Evolutionary conservation across 1,140 invertebrate genomes (phyloP).

Genomic region (Maniola jurtina): DNA sequence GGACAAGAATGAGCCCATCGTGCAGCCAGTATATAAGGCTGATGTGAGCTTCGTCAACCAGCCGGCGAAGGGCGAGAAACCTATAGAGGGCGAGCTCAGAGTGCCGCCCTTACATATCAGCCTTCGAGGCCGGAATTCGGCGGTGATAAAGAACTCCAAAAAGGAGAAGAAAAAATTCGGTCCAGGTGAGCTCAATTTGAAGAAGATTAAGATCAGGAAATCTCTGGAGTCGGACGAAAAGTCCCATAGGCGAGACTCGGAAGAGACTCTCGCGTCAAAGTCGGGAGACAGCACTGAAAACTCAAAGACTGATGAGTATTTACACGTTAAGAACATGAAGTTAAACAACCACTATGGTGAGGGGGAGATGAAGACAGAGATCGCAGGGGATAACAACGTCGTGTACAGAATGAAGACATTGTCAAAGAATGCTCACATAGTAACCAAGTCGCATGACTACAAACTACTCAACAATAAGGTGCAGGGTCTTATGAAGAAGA

Average conservation of each 20-base stretch:
- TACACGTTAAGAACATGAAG: constrained; percentile 65
- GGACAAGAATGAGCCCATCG: constrained; percentile 88
- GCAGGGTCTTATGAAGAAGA: constrained; percentile 63
- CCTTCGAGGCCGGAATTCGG: constrained; percentile 89
- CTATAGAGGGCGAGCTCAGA: constrained; percentile 84
- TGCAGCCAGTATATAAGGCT: constrained; percentile 88
- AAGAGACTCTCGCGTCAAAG: constrained; percentile 56
- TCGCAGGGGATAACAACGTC: constrained; percentile 62
- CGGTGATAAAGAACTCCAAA: constrained; percentile 91
- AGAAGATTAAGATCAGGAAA: constrained; percentile 75
- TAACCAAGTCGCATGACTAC: constrained; percentile 71
- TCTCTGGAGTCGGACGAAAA: constrained; percentile 69
- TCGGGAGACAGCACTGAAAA: constrained; percentile 60
- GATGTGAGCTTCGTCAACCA: constrained; percentile 85
- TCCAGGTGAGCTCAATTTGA: constrained; percentile 74
- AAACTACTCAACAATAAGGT: constrained; percentile 66
- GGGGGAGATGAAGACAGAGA: constrained; percentile 55
- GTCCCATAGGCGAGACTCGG: constrained; percentile 63
- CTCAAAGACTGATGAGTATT: constrained; percentile 70
- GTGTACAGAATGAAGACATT: constrained; percentile 74
- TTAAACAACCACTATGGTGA: constrained; percentile 66
- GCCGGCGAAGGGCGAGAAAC: constrained; percentile 54
- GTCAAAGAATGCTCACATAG: constrained; percentile 74
- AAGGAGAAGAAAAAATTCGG: constrained; percentile 85
- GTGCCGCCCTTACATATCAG: constrained; percentile 95